phyloP scores from a whole-genome alignment of 37 sponge, comb jelly and placozoan genomes.

The Halisarca cf. caerulea region DNA sequence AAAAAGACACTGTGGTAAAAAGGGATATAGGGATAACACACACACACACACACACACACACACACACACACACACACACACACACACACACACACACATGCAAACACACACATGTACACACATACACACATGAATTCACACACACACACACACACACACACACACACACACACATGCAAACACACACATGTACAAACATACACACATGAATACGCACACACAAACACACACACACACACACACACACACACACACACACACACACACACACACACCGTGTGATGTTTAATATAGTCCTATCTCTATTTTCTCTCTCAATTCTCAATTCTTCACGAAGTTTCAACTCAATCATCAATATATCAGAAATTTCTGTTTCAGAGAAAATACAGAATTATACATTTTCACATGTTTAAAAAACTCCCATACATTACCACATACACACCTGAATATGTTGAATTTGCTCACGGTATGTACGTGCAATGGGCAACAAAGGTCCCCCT shows the following conservation, averaged over 20 bases:
- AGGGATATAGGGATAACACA: background rate
- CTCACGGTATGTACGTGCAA: too few relatives aligned
- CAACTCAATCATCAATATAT: background rate
- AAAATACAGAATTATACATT: too few relatives aligned
- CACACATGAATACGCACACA: constrained; percentile 8
- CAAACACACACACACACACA: constrained; percentile 16
- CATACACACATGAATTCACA: background rate
- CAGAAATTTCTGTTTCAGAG: background rate
- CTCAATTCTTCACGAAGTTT: background rate
- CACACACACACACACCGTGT: constrained; percentile 1
- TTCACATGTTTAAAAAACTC: too few relatives aligned
- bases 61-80: background rate
- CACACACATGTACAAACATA: background rate
- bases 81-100: background rate
- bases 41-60: background rate
- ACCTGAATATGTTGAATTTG: too few relatives aligned
- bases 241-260: constrained; percentile 11
- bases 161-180: constrained; percentile 5
- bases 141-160: constrained; percentile 19
- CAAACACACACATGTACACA: background rate
- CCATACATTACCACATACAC: too few relatives aligned
- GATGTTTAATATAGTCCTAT: background rate
- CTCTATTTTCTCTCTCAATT: background rate
- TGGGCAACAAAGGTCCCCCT: too few relatives aligned
- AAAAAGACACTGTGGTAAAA: too few relatives aligned